Evolutionary conservation across 2,113 vertebrate species (phyloP), one percentile per base, ranked within the genome.

Genomic region (Paramormyrops kingsleyae): DNA sequence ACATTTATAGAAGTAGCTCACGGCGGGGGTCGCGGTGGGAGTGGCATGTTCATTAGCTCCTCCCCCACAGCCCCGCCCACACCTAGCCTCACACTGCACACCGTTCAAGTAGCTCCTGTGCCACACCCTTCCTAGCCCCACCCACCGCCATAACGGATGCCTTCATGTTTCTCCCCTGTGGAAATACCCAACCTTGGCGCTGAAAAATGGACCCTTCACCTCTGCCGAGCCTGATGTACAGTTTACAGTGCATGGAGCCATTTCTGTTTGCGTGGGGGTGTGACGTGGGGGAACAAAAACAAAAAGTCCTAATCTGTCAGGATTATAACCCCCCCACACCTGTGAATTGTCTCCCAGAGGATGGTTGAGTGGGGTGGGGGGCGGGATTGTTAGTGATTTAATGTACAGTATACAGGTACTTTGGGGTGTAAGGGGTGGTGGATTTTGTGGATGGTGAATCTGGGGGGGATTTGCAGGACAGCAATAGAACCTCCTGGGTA

Each of bases 131-230:
- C 10, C 10, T 31, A 21, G 46, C 53, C 44, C n/a, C 50, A 27
- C 49, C 85, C 50, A 87, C 50, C 50, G 27, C 77, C n/a, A 44
- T 83, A 87, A 87, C 52, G 49, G 80, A 89, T 89, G 90, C 88
- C 88, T 89, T 90, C 90, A 90, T 89, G 90, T 90, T 90, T 90
- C 90, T 89, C 46, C 44, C 86, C 59, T 31, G 52, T 80, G 83
- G 90, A 83, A 31, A 89, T 89, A 85, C 90, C 88, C 90, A 56
- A n/a, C 90, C 90, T 70, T 90, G 90, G 90, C 87, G 90, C 90
- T 90, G 87, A 90, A 52, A 56, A 39, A 49, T 52, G 87, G 88
- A 85, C 74, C 47, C 88, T 89, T n/a, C 46, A 35, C 90, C 53
- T 56, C 90, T 31, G 44, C 46, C 50, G 47, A 83, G 88, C 88